Evolutionary conservation across 1,140 invertebrate genomes (phyloP), one percentile per base, ranked within the genome.

Genomic region (Pristionchus pacificus): DNA sequence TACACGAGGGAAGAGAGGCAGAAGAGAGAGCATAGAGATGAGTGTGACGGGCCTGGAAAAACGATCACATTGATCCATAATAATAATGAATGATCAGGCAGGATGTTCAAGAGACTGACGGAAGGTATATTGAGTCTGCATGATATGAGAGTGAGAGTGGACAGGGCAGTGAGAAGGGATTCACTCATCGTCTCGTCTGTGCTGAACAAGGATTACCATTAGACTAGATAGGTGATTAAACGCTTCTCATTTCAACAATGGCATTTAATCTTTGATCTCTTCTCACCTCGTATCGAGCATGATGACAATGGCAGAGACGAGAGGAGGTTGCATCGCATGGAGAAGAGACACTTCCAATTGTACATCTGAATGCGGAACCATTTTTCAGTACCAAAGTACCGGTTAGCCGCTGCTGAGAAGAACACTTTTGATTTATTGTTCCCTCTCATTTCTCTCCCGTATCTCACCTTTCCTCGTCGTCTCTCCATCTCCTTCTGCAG

Each of bases 171-270:
- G 6, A 73, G 65, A 1, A 73, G 32, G 28, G 67, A 66, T 32
- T 73, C 71, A 29, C 25, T 58, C 28, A 73, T 49, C 19, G 66
- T 64, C 49, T 73, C 71, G 60, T 73, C 71, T 14, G 66, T 65
- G 60, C 71, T 73, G 24, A 31, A 61, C 33, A 55, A 31, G 30
- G 25, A 24, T 6, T 49, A 10, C 6, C 38, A 10, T 6, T 49
- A 49, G 38, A 6, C 38, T 49, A 49, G 6, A 49, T 6, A 10
- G 6, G 19, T 19, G 6, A 49, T 49, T 10, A 10, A 10, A 49
- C 19, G 19, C 6, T 49, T 10, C 6, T 19, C 38, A 10, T 49
- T 19, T 49, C 6, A 49, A 6, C 6, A 10, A 49, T 19, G 6
- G 6, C 19, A 10, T 49, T 49, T 49, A 49, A 19, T 49, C 19